Evolutionary conservation across 2,113 vertebrate genomes (phyloP).

Genomic region (Thamnophis sirtalis): DNA sequence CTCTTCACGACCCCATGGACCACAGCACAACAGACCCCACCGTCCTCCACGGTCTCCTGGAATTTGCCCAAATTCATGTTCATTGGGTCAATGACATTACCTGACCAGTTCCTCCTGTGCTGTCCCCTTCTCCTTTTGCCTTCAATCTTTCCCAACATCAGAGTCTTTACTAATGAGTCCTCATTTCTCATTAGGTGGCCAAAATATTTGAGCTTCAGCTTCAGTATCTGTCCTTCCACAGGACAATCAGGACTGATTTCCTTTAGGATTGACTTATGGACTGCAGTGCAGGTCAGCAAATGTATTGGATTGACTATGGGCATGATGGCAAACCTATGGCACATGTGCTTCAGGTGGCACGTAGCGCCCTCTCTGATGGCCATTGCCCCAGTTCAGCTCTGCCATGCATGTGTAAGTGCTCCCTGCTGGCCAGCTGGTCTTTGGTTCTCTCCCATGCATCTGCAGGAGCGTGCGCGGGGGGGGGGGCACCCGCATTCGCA

Average conservation of each 20-base stretch:
- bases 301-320: conserved; percentile 46
- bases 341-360: too few relatives aligned
- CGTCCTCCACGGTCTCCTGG: not conserved
- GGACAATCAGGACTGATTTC: not conserved
- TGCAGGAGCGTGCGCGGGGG: too few relatives aligned
- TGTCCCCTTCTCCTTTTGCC: not conserved
- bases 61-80: not conserved
- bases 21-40: not conserved
- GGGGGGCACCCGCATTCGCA: too few relatives aligned
- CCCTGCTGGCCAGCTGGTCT: too few relatives aligned
- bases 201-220: not conserved
- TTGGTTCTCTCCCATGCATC: too few relatives aligned
- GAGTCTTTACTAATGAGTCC: not conserved
- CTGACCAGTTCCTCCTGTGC: not conserved
- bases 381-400: too few relatives aligned
- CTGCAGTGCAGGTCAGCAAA: conserved; percentile 55
- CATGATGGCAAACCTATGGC: too few relatives aligned
- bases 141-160: not conserved
- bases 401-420: too few relatives aligned
- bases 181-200: not conserved
- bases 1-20: not conserved
- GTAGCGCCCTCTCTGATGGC: too few relatives aligned
- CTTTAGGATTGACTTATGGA: conserved; percentile 30
- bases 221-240: not conserved
- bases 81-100: not conserved